Percentiles rank a stretch among this genome's conserved stretches.
Evolutionary conservation across 2,797 vertebrate genomes (phyloP).

Genomic region (Aselliscus stoliczkanus): DNA sequence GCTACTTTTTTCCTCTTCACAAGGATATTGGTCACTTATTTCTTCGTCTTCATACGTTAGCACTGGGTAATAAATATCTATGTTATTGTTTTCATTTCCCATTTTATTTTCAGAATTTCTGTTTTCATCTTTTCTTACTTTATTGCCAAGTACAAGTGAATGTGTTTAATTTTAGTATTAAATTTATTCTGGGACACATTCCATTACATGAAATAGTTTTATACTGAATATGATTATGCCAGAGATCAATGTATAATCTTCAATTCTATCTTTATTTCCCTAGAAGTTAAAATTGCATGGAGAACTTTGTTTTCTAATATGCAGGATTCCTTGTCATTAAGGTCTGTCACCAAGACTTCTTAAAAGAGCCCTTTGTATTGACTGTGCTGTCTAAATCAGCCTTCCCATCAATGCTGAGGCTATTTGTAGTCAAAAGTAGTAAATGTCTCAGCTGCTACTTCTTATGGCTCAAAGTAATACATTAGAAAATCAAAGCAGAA

Average conservation of each 20-base stretch:
- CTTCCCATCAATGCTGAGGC: slow-evolving; percentile 76
- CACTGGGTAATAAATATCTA: neutral
- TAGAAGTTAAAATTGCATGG: slow-evolving; percentile 54
- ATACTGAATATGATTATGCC: slow-evolving; percentile 20
- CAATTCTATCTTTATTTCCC: slow-evolving; percentile 21
- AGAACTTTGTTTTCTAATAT: slow-evolving; percentile 60
- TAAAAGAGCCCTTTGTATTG: slow-evolving; percentile 70
- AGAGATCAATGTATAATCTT: slow-evolving; percentile 48
- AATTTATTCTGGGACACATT: slow-evolving; percentile 43
- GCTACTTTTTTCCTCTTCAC: neutral
- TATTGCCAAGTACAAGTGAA: neutral
- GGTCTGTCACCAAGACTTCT: slow-evolving; percentile 64
- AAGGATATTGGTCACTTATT: neutral
- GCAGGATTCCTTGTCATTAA: slow-evolving; percentile 49
- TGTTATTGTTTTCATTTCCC: neutral
- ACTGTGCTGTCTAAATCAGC: slow-evolving; percentile 71
- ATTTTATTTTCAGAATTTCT: neutral
- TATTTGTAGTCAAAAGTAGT: slow-evolving; percentile 77
- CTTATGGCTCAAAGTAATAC: slow-evolving; percentile 75
- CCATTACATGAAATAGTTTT: slow-evolving; percentile 47
- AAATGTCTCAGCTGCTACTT: slow-evolving; percentile 68
- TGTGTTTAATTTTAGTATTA: slow-evolving; percentile 29
- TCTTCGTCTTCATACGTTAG: neutral
- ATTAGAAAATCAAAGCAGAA: slow-evolving; percentile 79
- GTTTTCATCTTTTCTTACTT: neutral